Conservation (phyloP, 2,113 vertebrate species). For the Mormoops blainvillei region DNA sequence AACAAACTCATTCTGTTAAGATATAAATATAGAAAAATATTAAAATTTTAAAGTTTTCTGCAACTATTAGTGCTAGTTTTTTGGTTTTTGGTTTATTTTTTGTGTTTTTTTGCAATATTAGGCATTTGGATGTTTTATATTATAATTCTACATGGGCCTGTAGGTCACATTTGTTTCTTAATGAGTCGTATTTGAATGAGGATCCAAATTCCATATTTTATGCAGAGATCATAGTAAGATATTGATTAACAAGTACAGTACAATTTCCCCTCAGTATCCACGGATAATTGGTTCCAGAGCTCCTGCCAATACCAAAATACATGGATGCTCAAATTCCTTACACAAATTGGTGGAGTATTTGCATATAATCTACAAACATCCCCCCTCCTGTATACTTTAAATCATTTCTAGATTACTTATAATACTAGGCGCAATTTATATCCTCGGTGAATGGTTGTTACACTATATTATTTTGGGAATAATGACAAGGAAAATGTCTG, state of each 20-base stretch:
- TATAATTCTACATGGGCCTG: neutral
- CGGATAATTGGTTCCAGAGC: neutral
- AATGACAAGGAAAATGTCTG: neutral
- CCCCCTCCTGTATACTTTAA: neutral
- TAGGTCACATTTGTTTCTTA: neutral
- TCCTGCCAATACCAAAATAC: neutral
- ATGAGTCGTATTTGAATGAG: neutral
- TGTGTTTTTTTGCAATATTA: neutral
- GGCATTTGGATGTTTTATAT: neutral
- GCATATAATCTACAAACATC: neutral
- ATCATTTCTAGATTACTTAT: neutral
- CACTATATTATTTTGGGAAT: neutral
- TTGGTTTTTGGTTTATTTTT: no score
- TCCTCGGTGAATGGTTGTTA: neutral
- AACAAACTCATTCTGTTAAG: neutral
- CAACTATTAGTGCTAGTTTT: neutral
- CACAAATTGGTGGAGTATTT: neutral
- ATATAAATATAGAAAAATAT: neutral
- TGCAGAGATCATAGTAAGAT: neutral
- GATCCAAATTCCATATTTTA: no score
- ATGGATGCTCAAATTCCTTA: neutral
- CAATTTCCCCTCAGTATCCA: neutral
- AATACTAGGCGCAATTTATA: neutral
- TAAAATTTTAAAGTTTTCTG: neutral
- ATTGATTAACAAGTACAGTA: neutral